Percentiles rank a stretch among this genome's conserved stretches.
phyloP scores from a whole-genome alignment of 2,113 vertebrate species.

The Muntiacus muntjak region DNA sequence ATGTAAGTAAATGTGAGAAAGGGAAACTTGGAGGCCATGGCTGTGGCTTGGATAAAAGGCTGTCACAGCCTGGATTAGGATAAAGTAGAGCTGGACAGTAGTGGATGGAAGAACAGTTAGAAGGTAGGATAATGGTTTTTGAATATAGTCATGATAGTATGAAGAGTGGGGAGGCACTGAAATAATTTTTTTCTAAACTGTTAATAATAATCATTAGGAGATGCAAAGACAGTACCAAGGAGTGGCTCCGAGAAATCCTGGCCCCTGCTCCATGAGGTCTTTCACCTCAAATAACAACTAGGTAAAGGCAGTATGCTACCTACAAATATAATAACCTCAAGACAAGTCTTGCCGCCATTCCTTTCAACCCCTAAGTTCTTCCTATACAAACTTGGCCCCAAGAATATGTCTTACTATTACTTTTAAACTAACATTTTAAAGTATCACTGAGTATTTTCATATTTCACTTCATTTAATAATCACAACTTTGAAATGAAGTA shows the following conservation, averaged over 20 bases:
- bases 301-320: background rate
- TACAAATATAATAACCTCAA: background rate
- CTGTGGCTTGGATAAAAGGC: background rate
- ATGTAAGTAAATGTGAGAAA: background rate
- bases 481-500: background rate
- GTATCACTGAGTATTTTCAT: background rate
- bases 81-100: background rate
- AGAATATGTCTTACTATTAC: background rate
- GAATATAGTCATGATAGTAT: background rate
- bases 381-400: background rate
- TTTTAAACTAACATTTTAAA: slow-evolving; percentile 1
- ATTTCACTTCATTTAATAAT: background rate
- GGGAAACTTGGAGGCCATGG: background rate
- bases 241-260: background rate
- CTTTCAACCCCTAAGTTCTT: background rate
- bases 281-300: background rate
- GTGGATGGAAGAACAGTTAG: background rate
- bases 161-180: background rate
- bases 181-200: background rate
- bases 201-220: background rate
- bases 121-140: background rate
- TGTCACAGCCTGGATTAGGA: background rate
- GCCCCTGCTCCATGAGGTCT: background rate
- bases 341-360: background rate
- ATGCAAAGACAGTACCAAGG: background rate